Evolutionary conservation across 2,888 invertebrate species (phyloP).

Genomic region (Macaria notata): DNA sequence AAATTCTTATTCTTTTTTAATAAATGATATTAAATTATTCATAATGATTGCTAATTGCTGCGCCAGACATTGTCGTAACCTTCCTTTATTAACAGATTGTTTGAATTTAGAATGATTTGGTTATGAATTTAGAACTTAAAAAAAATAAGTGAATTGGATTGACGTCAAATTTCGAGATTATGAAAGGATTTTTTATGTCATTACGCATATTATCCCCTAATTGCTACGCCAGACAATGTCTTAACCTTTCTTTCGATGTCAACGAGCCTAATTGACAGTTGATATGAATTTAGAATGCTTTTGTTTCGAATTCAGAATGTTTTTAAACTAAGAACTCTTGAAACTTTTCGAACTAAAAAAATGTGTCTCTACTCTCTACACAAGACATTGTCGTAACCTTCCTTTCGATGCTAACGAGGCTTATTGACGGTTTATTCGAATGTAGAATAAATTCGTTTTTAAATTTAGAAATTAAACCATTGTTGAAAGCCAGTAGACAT

Average conservation of each 20-base stretch:
- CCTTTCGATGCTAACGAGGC: slow-evolving; percentile 12
- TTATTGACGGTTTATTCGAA: neutral
- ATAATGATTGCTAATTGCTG: slow-evolving; percentile 30
- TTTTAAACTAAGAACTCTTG: too few species aligned
- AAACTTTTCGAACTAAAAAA: too few species aligned
- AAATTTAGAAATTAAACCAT: neutral
- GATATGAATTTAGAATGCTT: too few species aligned
- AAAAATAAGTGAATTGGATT: too few species aligned
- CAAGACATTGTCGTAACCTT: slow-evolving; percentile 54
- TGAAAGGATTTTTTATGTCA: too few species aligned
- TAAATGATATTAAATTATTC: too few species aligned
- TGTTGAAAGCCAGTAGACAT: neutral
- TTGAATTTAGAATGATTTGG: too few species aligned
- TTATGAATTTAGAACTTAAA: too few species aligned
- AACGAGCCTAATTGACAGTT: neutral
- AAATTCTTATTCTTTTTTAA: too few species aligned
- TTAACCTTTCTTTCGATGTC: slow-evolving; percentile 20
- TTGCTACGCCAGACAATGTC: slow-evolving; percentile 65
- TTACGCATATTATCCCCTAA: slow-evolving; percentile 39
- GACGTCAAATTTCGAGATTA: too few species aligned
- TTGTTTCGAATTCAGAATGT: too few species aligned
- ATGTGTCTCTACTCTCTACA: slow-evolving; percentile 46
- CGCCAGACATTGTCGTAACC: slow-evolving; percentile 57
- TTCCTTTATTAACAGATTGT: slow-evolving; percentile 2
- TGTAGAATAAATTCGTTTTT: neutral